phyloP scores from a whole-genome alignment of 2,888 invertebrate species.

The Dione vanillae region DNA sequence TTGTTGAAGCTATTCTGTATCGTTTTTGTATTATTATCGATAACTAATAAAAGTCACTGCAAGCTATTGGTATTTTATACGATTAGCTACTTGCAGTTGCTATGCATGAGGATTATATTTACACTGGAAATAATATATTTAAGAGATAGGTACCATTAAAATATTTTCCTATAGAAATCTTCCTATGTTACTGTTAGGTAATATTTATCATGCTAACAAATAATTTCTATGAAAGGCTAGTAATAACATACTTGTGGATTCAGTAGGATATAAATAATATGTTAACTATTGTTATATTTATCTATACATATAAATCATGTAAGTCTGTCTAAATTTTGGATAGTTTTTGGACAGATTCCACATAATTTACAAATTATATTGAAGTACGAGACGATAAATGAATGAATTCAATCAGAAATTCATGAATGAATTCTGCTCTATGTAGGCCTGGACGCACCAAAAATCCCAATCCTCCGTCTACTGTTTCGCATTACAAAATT shows the following conservation, averaged over 20 bases:
- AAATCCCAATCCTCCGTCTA: too few relatives aligned
- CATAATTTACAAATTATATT: too few relatives aligned
- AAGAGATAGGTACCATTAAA: conserved; percentile 9
- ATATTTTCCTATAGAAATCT: conserved; percentile 6
- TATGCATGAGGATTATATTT: conserved; percentile 10
- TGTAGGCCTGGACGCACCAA: too few relatives aligned
- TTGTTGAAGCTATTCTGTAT: background rate
- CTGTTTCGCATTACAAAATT: too few relatives aligned
- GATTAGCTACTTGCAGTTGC: background rate
- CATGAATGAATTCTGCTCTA: too few relatives aligned
- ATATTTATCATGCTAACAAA: background rate
- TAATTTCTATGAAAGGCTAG: conserved; percentile 17
- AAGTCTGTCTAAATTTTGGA: too few relatives aligned
- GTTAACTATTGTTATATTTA: too few relatives aligned
- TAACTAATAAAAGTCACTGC: background rate
- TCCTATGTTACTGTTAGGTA: too few relatives aligned
- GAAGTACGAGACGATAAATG: too few relatives aligned
- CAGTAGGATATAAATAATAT: background rate
- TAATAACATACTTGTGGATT: background rate
- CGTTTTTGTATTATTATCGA: background rate
- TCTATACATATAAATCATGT: background rate
- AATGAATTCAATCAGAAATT: too few relatives aligned
- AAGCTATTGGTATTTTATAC: background rate
- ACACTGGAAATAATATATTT: conserved; percentile 1
- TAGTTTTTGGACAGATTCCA: too few relatives aligned